Evolutionary conservation across 2,113 vertebrate genomes (phyloP), one percentile per base, ranked within the genome.

Genomic region (Odontophorus gujanensis): DNA sequence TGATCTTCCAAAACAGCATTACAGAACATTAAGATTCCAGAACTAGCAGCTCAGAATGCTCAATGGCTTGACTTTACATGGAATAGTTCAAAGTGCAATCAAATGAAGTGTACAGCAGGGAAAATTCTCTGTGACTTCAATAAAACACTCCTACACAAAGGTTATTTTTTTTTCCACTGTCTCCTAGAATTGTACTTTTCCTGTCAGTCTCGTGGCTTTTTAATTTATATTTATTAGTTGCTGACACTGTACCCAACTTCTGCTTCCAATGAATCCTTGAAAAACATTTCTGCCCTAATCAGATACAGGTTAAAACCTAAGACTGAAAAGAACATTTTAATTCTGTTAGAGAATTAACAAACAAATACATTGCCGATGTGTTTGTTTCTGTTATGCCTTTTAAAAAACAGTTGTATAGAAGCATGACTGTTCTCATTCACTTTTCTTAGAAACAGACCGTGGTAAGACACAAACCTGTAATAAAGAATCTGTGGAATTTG

Each of bases 401-500:
- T 19, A 32, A 32, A 50, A 80, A 0, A 34, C 6, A 6, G 6
- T 4, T 3, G 13, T 20, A 5, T 20, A 66, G 57, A 0, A 65
- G 24, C 42, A 34, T 9, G 47, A 9, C 0, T 0, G 18, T 12
- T 67, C 85, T 30, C 2, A 20, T 51, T 73, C 10, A 62, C 6
- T 89, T 45, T 53, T 59, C n/a, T 40, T 58, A 42, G 15, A 59
- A 71, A 71, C 0, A 7, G 18, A 66, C 58, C 7, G 72, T 6
- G 13, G 14, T 19, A 48, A 58, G 30, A 74, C 12, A 96, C 96
- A 38, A 81, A 99, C 99, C 99, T 99, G 97, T 99, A 99, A 97
- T 99, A 99, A 25, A 99, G 98, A 45, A 99, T 98, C 97, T 99
- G 99, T 19, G 99, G 99, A 91, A 99, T 99, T 57, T 99, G 99